Evolutionary conservation across 2,113 vertebrate species (phyloP).

Genomic region (Nibea albiflora): DNA sequence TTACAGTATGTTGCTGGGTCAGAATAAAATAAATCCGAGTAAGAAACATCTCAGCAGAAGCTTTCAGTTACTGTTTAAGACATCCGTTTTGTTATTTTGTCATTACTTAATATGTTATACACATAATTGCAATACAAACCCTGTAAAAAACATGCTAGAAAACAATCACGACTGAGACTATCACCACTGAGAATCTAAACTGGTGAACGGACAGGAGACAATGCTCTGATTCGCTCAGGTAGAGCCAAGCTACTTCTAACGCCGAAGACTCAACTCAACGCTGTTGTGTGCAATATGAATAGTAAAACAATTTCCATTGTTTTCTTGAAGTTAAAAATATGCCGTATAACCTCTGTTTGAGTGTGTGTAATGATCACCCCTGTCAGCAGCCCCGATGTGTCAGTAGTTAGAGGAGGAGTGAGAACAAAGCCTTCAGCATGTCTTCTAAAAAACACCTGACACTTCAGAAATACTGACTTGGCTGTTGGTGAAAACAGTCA

Average conservation of each 20-base stretch:
- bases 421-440: constrained; percentile 42
- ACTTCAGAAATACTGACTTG: constrained; percentile 52
- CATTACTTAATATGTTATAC: constrained; percentile 29
- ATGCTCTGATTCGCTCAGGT: constrained; percentile 21
- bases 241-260: constrained; percentile 39
- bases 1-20: constrained; percentile 5
- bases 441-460: constrained; percentile 40
- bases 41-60: constrained; percentile 16
- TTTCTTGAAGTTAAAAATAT: constrained; percentile 64
- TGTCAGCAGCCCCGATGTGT: constrained; percentile 31
- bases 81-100: constrained; percentile 26
- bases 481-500: constrained; percentile 54
- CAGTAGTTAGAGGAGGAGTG: constrained; percentile 20
- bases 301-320: constrained; percentile 24
- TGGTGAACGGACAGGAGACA: constrained; percentile 23
- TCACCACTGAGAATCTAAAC: constrained; percentile 28
- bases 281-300: constrained; percentile 21
- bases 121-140: constrained; percentile 56
- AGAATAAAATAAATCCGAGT: constrained; percentile 21
- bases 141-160: constrained; percentile 66
- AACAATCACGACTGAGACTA: constrained; percentile 53
- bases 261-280: constrained; percentile 23
- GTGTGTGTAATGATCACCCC: constrained; percentile 40
- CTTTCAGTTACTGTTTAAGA: constrained; percentile 10
- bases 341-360: constrained; percentile 40